Conservation (phyloP, 2,797 vertebrate species). For the Scyliorhinus canicula region DNA sequence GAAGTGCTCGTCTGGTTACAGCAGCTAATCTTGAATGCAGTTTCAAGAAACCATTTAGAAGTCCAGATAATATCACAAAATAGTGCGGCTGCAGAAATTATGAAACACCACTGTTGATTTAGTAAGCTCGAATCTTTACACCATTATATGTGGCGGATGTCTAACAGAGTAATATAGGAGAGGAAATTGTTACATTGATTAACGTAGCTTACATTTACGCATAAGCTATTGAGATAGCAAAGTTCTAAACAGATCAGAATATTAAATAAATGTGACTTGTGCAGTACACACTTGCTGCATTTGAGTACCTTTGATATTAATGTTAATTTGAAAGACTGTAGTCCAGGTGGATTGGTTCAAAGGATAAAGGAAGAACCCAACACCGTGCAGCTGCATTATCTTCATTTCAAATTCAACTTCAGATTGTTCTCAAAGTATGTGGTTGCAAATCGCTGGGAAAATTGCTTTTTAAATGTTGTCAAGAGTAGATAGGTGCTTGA, state of each 20-base stretch:
- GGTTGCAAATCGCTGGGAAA: background rate
- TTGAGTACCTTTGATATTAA: background rate
- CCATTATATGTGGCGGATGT: background rate
- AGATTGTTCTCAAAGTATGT: background rate
- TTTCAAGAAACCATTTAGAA: background rate
- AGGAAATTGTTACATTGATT: background rate
- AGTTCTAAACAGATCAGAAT: background rate
- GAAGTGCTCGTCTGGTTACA: background rate
- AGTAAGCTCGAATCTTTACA: background rate
- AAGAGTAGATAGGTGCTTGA: background rate
- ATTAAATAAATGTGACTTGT: background rate
- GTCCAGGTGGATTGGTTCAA: no score
- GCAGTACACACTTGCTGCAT: background rate
- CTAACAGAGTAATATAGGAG: background rate
- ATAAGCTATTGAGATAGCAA: background rate
- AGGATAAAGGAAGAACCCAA: no score
- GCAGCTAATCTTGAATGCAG: background rate
- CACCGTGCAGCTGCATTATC: background rate
- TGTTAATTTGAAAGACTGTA: background rate
- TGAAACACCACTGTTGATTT: background rate
- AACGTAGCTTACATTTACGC: background rate
- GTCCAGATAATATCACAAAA: background rate
- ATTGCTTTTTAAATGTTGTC: background rate
- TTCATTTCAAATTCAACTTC: background rate
- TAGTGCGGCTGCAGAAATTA: background rate